Conservation (phyloP, 2,797 vertebrate species). For the Gadopsis marmoratus region DNA sequence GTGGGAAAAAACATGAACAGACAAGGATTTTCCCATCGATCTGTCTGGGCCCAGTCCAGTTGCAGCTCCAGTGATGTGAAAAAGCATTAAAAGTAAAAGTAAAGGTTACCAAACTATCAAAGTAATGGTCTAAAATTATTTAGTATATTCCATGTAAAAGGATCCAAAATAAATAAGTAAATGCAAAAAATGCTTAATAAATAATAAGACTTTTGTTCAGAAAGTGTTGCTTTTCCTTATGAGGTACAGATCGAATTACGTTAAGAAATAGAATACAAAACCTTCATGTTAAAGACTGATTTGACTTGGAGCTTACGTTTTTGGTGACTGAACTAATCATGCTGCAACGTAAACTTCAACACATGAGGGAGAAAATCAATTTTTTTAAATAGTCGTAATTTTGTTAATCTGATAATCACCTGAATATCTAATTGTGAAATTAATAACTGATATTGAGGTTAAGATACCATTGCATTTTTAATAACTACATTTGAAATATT, state of each 20-base stretch:
- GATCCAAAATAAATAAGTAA: neutral
- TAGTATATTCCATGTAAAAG: neutral
- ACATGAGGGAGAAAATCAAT: too few species aligned
- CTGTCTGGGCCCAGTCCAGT: neutral
- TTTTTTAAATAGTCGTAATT: too few species aligned
- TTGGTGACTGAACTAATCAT: too few species aligned
- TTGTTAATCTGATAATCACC: too few species aligned
- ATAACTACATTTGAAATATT: too few species aligned
- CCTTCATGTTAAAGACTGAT: neutral
- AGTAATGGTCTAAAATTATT: neutral
- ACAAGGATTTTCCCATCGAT: neutral
- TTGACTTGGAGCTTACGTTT: neutral
- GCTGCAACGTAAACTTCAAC: too few species aligned
- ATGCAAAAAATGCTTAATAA: neutral
- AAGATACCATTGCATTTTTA: too few species aligned
- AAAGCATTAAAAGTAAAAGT: neutral
- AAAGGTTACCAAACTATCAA: neutral
- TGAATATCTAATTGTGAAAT: neutral
- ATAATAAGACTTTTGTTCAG: neutral
- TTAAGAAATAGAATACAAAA: neutral
- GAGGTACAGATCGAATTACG: neutral
- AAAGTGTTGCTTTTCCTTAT: neutral
- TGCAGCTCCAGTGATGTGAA: neutral
- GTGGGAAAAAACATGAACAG: slow-evolving; percentile 59
- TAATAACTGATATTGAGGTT: neutral